These are phyloP conservation scores for Xenops minutus DNA, from an alignment of 2,797 vertebrate species.

Conservation along the genomic window DNA sequence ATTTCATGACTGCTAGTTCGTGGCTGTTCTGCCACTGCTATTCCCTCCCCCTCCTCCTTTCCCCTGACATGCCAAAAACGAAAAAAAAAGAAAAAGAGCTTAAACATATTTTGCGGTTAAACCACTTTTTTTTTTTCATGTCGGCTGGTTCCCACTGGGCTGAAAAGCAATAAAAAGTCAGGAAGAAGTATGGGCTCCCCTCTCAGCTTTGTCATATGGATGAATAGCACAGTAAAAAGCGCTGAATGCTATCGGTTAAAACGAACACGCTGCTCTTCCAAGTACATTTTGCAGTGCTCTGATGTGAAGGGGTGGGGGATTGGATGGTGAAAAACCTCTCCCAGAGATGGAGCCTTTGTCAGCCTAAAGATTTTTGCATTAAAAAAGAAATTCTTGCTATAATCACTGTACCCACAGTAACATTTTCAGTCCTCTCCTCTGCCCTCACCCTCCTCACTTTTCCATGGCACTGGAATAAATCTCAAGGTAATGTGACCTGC, in stretches of 20 bases:
- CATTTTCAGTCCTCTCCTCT: not conserved
- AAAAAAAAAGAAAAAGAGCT: not conserved
- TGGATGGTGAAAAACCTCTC: conserved; percentile 48
- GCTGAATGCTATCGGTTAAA: conserved; percentile 76
- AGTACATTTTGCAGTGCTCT: conserved; percentile 47
- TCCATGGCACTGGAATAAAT: conserved; percentile 58
- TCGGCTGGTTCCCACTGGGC: conserved; percentile 75
- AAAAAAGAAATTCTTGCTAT: conserved; percentile 66
- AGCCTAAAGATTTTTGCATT: conserved; percentile 72
- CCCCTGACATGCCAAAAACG: not conserved
- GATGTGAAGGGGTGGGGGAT: conserved; percentile 31
- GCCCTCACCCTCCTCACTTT: not conserved
- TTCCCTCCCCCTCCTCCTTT: not conserved
- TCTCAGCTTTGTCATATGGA: conserved; percentile 79
- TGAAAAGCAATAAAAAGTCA: conserved; percentile 82
- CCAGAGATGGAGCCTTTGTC: conserved; percentile 61
- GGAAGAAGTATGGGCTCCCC: conserved; percentile 78
- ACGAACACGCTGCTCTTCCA: conserved; percentile 59
- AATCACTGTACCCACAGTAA: conserved; percentile 47
- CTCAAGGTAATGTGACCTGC: conserved; percentile 8
- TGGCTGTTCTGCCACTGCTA: not conserved
- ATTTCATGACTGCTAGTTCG: not conserved
- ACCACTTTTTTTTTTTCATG: conserved; percentile 44
- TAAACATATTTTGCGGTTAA: conserved; percentile 68
- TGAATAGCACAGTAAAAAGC: conserved; percentile 75